phyloP scores from a whole-genome alignment of 2,113 vertebrate species.

The Poeciliopsis occidentalis region DNA sequence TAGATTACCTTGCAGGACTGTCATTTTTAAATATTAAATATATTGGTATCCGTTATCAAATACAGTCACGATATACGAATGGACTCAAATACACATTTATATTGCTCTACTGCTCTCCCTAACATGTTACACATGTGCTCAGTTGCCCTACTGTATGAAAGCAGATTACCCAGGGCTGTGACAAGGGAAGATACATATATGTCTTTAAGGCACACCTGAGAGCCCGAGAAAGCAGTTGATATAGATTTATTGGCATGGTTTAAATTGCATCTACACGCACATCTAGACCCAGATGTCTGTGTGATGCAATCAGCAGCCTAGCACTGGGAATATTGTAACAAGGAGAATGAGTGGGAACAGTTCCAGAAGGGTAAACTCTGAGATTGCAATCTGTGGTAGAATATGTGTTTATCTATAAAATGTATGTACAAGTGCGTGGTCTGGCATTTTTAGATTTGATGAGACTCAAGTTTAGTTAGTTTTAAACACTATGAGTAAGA shows the following conservation, averaged over 20 bases:
- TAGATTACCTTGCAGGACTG: background rate
- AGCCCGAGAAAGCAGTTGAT: constrained; percentile 52
- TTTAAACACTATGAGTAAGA: constrained; percentile 7
- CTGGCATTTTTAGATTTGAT: constrained; percentile 1
- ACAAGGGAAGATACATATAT: constrained; percentile 52
- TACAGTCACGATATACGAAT: background rate
- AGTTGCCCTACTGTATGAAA: constrained; percentile 24
- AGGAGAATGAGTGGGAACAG: constrained; percentile 39
- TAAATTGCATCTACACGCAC: constrained; percentile 63
- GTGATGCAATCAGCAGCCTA: constrained; percentile 53
- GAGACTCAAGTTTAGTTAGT: constrained; percentile 1
- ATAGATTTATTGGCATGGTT: constrained; percentile 64
- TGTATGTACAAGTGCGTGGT: constrained; percentile 1
- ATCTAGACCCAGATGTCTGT: constrained; percentile 48
- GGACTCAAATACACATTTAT: background rate
- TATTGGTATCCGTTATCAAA: background rate
- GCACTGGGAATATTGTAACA: constrained; percentile 47
- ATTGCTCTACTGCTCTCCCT: background rate
- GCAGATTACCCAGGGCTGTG: constrained; percentile 51
- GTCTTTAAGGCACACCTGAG: constrained; percentile 65
- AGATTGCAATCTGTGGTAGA: constrained; percentile 42
- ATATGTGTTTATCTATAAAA: constrained; percentile 3
- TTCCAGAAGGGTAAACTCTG: constrained; percentile 45
- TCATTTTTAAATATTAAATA: background rate
- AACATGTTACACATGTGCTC: constrained; percentile 22